These are phyloP conservation scores for Notarius lentiginosus DNA, from an alignment of 2,113 vertebrate species.

Conservation along the genomic window DNA sequence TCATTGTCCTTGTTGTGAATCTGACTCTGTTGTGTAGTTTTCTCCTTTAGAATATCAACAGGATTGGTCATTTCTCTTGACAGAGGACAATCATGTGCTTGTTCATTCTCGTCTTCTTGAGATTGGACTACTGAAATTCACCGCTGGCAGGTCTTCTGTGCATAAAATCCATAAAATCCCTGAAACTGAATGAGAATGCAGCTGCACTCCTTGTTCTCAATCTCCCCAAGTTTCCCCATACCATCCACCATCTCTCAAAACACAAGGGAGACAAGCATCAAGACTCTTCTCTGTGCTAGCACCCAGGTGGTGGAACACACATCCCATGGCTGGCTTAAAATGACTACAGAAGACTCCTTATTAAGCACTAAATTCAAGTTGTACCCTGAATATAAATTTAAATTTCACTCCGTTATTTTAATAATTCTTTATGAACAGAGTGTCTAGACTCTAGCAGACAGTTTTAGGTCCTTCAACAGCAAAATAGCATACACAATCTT, in stretches of 20 bases:
- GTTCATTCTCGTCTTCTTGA: background rate
- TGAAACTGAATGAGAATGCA: background rate
- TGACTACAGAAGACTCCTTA: background rate
- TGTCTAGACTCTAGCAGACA: background rate
- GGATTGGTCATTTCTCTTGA: background rate
- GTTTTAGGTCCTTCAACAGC: conserved; percentile 2
- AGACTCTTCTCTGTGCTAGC: background rate
- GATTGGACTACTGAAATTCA: background rate
- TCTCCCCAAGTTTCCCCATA: background rate
- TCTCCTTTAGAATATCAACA: background rate
- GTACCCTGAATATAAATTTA: background rate
- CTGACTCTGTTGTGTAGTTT: background rate
- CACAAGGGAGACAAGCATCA: background rate
- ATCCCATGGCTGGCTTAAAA: background rate
- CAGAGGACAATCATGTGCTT: background rate
- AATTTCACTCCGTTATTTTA: background rate
- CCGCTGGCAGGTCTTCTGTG: background rate
- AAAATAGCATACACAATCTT: conserved; percentile 10
- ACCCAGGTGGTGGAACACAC: no score
- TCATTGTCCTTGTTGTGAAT: background rate
- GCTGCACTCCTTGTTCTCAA: background rate
- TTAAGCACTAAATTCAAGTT: conserved; percentile 1
- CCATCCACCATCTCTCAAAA: background rate
- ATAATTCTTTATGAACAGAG: background rate
- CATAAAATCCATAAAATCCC: background rate